Evolutionary conservation across 1,140 invertebrate genomes (phyloP).

Genomic region (Aphidius gifuensis): DNA sequence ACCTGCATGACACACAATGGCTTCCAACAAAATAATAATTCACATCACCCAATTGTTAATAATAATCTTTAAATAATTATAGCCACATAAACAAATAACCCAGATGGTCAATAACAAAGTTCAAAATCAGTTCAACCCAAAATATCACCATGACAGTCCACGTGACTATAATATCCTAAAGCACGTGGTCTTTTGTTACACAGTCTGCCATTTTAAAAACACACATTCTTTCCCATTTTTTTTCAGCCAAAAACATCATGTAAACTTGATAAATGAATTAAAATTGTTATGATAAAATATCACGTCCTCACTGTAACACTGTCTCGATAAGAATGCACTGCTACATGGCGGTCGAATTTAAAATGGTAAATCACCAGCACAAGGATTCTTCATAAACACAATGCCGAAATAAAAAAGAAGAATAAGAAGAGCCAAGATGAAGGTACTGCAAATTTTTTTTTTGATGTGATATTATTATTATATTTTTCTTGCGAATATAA

Average conservation of each 20-base stretch:
- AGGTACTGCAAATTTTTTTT: no score
- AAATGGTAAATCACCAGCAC: constrained; percentile 39
- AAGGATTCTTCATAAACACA: constrained; percentile 29
- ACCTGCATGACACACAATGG: constrained; percentile 22
- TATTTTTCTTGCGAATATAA: no score
- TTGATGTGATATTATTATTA: no score
- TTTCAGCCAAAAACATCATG: background rate
- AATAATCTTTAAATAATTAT: no score
- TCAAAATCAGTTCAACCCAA: no score
- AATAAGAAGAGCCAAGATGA: background rate
- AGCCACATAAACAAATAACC: no score
- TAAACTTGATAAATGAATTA: background rate
- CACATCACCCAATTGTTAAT: background rate
- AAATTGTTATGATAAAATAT: constrained; percentile 1
- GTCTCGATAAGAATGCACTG: constrained; percentile 51
- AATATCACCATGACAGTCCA: background rate
- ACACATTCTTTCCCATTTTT: constrained; percentile 4
- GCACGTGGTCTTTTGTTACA: constrained; percentile 15
- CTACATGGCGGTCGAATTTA: constrained; percentile 35
- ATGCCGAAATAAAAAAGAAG: constrained; percentile 19
- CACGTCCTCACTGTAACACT: constrained; percentile 37
- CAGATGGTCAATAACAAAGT: no score
- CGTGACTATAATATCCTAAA: background rate
- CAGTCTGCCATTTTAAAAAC: background rate
- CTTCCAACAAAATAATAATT: constrained; percentile 5